phyloP scores from a whole-genome alignment of 2,797 vertebrate genomes.

The Gadopsis bispinosus region DNA sequence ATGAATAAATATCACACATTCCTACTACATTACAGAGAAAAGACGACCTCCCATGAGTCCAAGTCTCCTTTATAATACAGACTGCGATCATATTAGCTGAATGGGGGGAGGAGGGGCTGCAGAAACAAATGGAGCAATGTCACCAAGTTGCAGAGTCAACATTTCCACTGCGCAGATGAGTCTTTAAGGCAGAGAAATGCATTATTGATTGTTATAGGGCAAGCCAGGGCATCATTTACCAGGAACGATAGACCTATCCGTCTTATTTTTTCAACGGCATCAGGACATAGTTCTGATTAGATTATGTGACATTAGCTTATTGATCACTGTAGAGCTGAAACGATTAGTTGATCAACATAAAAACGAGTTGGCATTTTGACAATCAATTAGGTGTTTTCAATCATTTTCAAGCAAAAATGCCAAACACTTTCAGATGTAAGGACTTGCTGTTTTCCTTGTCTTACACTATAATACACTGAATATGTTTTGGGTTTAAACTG shows the following conservation, averaged over 20 bases:
- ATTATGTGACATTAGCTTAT: not conserved
- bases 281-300: not conserved
- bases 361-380: not conserved
- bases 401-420: not conserved
- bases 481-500: not conserved
- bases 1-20: constrained; percentile 50
- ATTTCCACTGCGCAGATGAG: constrained; percentile 35
- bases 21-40: constrained; percentile 8
- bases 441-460: not conserved
- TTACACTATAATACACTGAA: not conserved
- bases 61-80: constrained; percentile 11
- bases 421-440: not conserved
- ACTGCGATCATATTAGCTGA: constrained; percentile 14
- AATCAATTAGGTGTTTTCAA: not conserved
- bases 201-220: constrained; percentile 41
- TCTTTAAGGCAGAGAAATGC: constrained; percentile 39
- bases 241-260: not conserved
- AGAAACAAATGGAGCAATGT: constrained; percentile 46
- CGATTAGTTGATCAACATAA: not conserved
- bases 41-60: constrained; percentile 11
- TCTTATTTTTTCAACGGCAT: constrained; percentile 3
- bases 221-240: constrained; percentile 14
- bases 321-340: constrained; percentile 2
- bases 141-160: constrained; percentile 49
- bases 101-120: not conserved